phyloP scores from a whole-genome alignment of 2,113 vertebrate genomes.

The Carollia perspicillata region DNA sequence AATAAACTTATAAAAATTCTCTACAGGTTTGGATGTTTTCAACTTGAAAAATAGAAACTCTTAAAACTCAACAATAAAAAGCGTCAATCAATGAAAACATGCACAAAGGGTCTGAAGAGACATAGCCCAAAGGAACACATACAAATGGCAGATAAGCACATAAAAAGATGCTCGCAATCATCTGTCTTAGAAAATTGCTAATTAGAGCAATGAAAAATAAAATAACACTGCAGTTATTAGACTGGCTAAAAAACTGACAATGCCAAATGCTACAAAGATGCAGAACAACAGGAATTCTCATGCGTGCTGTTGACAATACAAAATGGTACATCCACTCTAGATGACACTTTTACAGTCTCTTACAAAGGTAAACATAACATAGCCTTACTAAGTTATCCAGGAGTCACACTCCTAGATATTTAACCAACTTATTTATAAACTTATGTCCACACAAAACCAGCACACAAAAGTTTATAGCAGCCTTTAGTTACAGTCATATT shows the following conservation, averaged over 20 bases:
- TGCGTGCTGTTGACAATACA: not conserved
- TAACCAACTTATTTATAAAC: not conserved
- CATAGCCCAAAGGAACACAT: not conserved
- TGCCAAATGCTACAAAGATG: not conserved
- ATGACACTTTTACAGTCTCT: not conserved
- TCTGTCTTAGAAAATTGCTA: not conserved
- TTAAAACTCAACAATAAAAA: not conserved
- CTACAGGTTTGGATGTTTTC: not conserved
- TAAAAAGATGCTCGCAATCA: not conserved
- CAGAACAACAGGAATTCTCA: not conserved
- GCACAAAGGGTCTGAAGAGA: not conserved
- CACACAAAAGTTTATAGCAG: not conserved
- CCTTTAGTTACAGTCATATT: not conserved
- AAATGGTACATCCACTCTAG: too few relatives aligned
- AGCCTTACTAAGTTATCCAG: not conserved
- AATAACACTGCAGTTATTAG: not conserved
- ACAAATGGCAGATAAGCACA: not conserved
- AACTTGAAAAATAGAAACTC: not conserved
- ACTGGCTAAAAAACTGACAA: not conserved
- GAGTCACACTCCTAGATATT: not conserved
- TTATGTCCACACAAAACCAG: not conserved
- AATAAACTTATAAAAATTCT: not conserved
- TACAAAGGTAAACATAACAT: not conserved
- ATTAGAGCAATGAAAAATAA: not conserved
- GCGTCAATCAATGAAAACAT: not conserved